A percentile compares a stretch with the other conserved stretches of the same genome.
Conservation (phyloP, 2,113 vertebrate species). For the Tauraco erythrolophus region DNA sequence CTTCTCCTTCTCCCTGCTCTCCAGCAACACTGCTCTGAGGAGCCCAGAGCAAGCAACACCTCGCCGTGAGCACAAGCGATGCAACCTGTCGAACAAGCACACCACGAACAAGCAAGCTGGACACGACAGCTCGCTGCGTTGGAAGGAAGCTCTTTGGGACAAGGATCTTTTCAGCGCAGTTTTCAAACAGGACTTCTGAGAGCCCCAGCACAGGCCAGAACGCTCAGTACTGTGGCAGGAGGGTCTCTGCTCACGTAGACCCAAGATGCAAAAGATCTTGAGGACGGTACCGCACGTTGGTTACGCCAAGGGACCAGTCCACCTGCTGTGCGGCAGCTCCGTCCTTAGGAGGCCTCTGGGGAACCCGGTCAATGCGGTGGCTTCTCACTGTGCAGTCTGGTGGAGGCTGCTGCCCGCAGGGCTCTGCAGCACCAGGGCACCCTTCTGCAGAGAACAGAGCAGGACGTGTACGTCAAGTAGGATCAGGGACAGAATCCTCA, state of each 20-base stretch:
- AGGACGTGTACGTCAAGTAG: fast-evolving
- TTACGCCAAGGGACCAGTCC: fast-evolving
- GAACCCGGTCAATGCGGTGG: not conserved
- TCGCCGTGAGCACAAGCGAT: not conserved
- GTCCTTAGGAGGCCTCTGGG: not conserved
- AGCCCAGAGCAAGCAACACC: not conserved
- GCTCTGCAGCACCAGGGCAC: not conserved
- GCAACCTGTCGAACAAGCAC: not conserved
- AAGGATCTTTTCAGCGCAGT: not conserved
- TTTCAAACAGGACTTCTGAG: not conserved
- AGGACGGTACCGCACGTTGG: fast-evolving
- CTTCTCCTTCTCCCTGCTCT: not conserved
- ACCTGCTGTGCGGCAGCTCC: not conserved
- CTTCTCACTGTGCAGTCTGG: not conserved
- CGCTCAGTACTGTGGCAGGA: not conserved
- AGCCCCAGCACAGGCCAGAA: not conserved
- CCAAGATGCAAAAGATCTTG: not conserved
- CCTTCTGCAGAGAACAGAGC: not conserved
- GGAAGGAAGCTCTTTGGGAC: not conserved
- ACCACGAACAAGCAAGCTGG: not conserved
- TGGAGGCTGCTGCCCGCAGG: fast-evolving
- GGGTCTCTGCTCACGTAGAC: not conserved
- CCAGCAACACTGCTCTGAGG: not conserved
- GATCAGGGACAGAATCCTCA: not conserved
- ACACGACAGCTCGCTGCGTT: fast-evolving